phyloP scores from a whole-genome alignment of 2,797 vertebrate species.

The Cossypha caffra region DNA sequence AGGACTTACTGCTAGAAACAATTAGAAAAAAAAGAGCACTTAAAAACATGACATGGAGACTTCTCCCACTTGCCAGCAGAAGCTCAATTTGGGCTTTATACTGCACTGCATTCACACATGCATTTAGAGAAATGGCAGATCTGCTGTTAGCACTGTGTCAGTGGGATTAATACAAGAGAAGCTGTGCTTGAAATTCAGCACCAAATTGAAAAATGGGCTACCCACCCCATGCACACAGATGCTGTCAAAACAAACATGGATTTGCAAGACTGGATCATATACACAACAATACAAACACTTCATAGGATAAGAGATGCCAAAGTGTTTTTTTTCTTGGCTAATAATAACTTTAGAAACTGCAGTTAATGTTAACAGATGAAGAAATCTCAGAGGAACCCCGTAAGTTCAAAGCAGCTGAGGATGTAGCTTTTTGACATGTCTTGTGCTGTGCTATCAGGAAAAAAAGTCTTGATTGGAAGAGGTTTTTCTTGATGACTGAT shows the following conservation, averaged over 20 bases:
- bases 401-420: neutral
- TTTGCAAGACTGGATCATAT: neutral
- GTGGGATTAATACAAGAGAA: neutral
- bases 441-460: neutral
- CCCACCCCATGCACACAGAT: neutral
- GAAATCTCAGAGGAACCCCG: neutral
- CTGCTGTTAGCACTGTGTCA: neutral
- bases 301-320: neutral
- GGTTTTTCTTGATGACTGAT: neutral
- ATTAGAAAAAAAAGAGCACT: neutral
- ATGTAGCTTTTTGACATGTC: neutral
- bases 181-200: neutral
- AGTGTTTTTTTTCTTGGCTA: accelerated
- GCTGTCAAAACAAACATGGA: neutral
- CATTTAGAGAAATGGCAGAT: neutral
- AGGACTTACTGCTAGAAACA: neutral
- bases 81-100: neutral
- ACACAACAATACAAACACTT: neutral
- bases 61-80: neutral
- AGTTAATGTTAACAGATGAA: neutral
- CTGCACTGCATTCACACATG: neutral
- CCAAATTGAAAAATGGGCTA: neutral
- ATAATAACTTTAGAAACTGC: neutral
- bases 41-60: neutral
- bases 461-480: neutral